Evolutionary conservation across 2,888 invertebrate species (phyloP), one percentile per base, ranked within the genome.

Genomic region (Andrena trimmerana): DNA sequence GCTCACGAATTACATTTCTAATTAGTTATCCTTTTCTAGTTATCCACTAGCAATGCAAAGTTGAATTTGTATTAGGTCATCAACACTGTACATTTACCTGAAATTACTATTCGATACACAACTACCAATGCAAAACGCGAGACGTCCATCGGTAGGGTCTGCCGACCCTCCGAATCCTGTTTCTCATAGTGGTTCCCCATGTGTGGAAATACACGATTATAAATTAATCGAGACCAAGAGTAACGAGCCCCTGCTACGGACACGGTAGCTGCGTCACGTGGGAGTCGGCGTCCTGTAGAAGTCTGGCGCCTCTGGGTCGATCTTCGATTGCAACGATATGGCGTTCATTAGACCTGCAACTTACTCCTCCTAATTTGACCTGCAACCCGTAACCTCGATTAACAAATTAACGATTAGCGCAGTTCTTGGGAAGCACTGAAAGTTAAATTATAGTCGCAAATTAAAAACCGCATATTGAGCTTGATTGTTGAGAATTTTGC

Each of bases 231-330:
- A 50, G 72, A 31, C 60, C 24, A 60, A 67, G 76, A 84, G 67
- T 78, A 81, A 86, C 72, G 77, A 86, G 68, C 70, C 66, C 69
- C 78, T 73, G 42, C 52, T 59, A 52, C 65, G 83, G 90, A 92
- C 88, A 92, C 91, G 92, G 90, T 92, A 80, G 73, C 83, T 90
- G 91, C 87, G 65, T 88, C 82, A 90, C 92, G 92, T 92, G 92
- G 91, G 92, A 91, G 88, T 86, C 78, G 80, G 59, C 73, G 87
- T 89, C 86, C 87, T 84, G 75, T 75, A 82, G 82, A 78, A 71
- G 87, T 86, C 87, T 88, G 84, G 89, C 87, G 89, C 89, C 89
- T 84, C 68, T 76, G 62, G 73, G 75, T 73, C 81, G 84, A 84
- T 85, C 76, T 75, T 60, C 74, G 79, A 75, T 68, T 48, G 33